These are phyloP conservation scores for Lepus oiostolus DNA, from an alignment of 2,797 vertebrate genomes.

Conservation along the genomic window DNA sequence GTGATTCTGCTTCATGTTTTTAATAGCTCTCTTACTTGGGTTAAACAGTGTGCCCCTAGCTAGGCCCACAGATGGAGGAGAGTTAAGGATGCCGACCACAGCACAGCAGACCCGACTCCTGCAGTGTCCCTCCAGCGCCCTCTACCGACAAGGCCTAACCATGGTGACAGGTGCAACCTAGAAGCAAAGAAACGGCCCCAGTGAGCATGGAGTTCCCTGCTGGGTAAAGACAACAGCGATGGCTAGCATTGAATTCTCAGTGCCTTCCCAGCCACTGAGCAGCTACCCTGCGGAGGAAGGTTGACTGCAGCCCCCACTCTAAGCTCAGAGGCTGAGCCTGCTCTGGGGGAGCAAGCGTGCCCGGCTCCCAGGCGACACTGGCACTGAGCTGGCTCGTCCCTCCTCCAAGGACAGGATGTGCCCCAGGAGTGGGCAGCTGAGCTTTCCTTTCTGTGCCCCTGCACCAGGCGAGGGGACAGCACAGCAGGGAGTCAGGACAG, in stretches of 20 bases:
- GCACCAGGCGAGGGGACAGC: neutral
- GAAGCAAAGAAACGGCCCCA: neutral
- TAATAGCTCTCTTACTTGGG: neutral
- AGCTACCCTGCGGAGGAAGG: neutral
- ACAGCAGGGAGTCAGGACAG: neutral
- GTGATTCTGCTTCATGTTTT: neutral
- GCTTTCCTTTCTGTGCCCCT: neutral
- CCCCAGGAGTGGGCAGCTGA: neutral
- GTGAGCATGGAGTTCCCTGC: neutral
- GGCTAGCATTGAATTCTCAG: neutral
- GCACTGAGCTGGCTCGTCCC: neutral
- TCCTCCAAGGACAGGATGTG: neutral
- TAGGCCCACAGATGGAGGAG: neutral
- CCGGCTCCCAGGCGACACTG: neutral
- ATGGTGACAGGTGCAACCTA: neutral
- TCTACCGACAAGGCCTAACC: constrained; percentile 42
- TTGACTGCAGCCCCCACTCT: neutral
- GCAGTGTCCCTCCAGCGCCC: neutral
- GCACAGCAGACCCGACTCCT: neutral
- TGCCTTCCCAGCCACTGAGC: neutral
- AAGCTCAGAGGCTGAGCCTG: neutral
- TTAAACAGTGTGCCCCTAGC: neutral
- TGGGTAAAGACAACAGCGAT: neutral
- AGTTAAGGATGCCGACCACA: neutral
- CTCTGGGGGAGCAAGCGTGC: neutral